A percentile compares a stretch with the other conserved stretches of the same genome.
Evolutionary conservation across 1,140 invertebrate genomes (phyloP).

Genomic region (Oedothorax gibbosus): DNA sequence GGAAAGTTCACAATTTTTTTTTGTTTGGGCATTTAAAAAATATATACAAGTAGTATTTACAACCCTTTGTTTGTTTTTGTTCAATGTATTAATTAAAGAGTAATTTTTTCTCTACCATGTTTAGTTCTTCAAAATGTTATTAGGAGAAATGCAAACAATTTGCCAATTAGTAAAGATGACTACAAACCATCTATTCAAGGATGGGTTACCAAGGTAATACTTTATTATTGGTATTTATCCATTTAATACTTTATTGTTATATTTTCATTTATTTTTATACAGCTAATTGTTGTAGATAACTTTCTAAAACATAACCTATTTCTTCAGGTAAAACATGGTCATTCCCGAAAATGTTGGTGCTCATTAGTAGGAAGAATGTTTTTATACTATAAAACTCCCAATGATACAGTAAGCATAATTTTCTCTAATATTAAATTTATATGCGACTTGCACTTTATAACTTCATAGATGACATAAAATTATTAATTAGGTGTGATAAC

Average conservation of each 20-base stretch:
- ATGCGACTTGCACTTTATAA: no score
- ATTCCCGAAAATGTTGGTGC: constrained; percentile 95
- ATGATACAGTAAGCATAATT: constrained; percentile 74
- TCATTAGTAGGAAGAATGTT: constrained; percentile 95
- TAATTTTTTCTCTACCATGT: constrained; percentile 19
- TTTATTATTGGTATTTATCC: not conserved
- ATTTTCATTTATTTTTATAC: not conserved
- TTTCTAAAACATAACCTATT: not conserved
- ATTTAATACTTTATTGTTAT: not conserved
- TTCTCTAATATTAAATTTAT: not conserved
- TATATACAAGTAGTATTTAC: not conserved
- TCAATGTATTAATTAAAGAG: not conserved
- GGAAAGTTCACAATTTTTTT: no score
- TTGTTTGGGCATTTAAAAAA: no score
- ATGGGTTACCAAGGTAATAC: constrained; percentile 88
- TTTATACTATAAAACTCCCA: constrained; percentile 93
- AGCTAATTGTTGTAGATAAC: not conserved
- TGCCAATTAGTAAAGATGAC: constrained; percentile 88
- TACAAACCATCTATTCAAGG: constrained; percentile 94
- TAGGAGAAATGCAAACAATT: constrained; percentile 88
- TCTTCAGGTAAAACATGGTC: constrained; percentile 81
- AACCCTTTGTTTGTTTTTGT: not conserved
- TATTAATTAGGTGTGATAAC: no score
- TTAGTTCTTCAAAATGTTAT: constrained; percentile 84
- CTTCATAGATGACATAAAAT: no score